A percentile compares a stretch with the other conserved stretches of the same genome.
These are phyloP conservation scores for Trachythela sp. DNA, from an alignment of 64 coral and sea anemone genomes.

Conservation along the genomic window DNA sequence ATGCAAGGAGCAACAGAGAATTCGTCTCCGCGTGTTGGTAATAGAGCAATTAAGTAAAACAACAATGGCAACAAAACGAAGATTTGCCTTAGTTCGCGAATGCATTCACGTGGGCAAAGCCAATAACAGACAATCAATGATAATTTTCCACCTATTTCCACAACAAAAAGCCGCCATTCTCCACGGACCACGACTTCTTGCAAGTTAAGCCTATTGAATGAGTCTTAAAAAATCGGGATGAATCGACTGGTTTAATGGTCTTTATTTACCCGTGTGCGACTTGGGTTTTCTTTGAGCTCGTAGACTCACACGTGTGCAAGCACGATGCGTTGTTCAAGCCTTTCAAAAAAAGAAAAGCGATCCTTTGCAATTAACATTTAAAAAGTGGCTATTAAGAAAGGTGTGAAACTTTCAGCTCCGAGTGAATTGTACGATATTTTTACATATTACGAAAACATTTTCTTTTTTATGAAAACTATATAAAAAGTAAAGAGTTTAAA, in stretches of 20 bases:
- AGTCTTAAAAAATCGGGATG: not conserved
- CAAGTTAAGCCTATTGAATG: not conserved
- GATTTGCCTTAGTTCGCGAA: not conserved
- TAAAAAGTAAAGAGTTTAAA: not conserved
- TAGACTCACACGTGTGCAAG: not conserved
- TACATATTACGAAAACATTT: not conserved
- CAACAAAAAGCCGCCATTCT: not conserved
- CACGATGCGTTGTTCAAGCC: conserved; percentile 5
- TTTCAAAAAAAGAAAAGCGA: not conserved
- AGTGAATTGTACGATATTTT: too few species aligned
- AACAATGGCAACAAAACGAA: not conserved
- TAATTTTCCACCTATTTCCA: not conserved
- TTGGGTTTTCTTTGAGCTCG: not conserved
- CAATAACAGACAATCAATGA: not conserved
- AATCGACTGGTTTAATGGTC: not conserved
- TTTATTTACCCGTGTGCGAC: not conserved
- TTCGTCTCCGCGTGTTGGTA: not conserved
- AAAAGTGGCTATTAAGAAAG: not conserved
- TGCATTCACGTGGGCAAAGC: not conserved
- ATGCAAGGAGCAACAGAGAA: not conserved
- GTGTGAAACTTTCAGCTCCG: not conserved
- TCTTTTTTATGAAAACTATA: not conserved
- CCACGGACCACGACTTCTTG: too few species aligned
- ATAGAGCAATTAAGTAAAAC: not conserved
- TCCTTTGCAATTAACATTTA: not conserved